Conservation (phyloP, 1,140 invertebrate genomes). For the Eupristina koningsbergeri region DNA sequence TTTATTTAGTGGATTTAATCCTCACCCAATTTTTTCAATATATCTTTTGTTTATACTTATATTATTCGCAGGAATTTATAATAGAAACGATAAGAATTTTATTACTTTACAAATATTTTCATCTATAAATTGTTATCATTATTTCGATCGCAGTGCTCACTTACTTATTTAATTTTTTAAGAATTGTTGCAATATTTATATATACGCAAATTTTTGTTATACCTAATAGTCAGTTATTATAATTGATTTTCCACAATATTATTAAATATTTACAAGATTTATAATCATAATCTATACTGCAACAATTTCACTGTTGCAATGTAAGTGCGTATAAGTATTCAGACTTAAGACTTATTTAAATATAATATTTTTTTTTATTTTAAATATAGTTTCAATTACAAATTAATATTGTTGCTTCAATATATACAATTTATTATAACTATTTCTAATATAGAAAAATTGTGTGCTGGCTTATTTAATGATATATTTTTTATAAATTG, state of each 20-base stretch:
- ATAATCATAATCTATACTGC: too few species aligned
- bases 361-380: neutral
- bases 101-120: conserved; percentile 45
- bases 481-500: too few species aligned
- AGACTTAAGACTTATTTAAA: neutral
- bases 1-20: neutral
- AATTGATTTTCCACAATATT: neutral
- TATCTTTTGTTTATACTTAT: conserved; percentile 13
- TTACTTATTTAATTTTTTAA: neutral
- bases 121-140: neutral
- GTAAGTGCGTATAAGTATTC: neutral
- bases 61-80: conserved; percentile 38
- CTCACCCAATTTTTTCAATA: neutral
- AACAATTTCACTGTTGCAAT: too few species aligned
- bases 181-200: neutral
- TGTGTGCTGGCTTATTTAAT: too few species aligned
- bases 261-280: neutral
- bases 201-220: neutral
- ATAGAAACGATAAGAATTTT: conserved; percentile 41
- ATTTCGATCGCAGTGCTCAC: conserved; percentile 16
- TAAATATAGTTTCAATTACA: too few species aligned
- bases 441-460: too few species aligned
- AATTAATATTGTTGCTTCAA: too few species aligned
- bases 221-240: neutral
- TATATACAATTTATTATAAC: too few species aligned